Evolutionary conservation across 2,113 vertebrate genomes (phyloP).

Genomic region (Eolophus roseicapilla): DNA sequence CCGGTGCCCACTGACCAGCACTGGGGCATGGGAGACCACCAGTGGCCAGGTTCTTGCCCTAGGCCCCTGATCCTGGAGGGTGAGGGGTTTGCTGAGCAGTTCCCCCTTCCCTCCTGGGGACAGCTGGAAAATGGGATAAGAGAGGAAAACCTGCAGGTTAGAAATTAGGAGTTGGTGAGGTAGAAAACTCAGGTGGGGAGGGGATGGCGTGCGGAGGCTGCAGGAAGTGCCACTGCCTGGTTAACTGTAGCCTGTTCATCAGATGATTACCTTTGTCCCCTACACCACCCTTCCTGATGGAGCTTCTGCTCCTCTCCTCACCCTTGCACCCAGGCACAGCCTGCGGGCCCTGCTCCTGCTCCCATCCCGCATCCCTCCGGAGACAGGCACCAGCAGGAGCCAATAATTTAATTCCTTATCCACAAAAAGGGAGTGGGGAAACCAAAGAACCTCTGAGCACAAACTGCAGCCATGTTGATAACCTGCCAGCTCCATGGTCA

Average conservation of each 20-base stretch:
- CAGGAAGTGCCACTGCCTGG: background rate
- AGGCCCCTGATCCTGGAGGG: background rate
- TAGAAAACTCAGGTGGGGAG: background rate
- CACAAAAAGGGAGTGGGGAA: background rate
- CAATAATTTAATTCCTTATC: background rate
- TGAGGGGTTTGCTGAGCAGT: background rate
- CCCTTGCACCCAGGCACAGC: background rate
- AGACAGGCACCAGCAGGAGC: accelerated
- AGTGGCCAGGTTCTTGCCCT: background rate
- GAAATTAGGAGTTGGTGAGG: background rate
- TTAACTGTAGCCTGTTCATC: background rate
- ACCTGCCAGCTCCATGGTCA: accelerated
- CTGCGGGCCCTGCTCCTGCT: background rate
- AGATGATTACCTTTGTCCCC: background rate
- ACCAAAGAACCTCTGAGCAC: background rate
- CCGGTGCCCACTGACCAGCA: accelerated
- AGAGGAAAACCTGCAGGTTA: background rate
- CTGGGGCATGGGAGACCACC: accelerated
- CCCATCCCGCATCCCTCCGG: background rate
- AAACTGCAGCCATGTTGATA: background rate
- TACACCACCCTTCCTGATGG: background rate
- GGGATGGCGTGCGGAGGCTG: background rate
- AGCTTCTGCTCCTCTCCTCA: background rate
- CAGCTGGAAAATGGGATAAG: background rate
- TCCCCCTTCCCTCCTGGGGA: background rate